phyloP scores from a whole-genome alignment of 1,140 invertebrate genomes.

The Polyergus mexicanus region DNA sequence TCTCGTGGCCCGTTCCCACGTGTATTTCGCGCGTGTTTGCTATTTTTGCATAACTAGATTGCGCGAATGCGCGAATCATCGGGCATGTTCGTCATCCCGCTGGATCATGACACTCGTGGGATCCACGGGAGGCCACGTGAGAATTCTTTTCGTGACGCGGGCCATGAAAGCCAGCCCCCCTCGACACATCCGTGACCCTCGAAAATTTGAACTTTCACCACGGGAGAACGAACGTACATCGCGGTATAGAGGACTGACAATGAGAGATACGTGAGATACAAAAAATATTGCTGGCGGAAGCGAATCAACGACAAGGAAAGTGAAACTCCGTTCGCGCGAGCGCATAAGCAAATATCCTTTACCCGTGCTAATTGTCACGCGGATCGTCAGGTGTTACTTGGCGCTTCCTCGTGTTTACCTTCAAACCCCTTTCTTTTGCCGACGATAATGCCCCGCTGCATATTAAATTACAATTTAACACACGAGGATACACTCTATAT shows the following conservation, averaged over 20 bases:
- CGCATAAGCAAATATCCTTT: not conserved
- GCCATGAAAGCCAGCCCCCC: not conserved
- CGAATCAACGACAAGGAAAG: conserved; percentile 80
- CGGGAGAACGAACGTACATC: conserved; percentile 38
- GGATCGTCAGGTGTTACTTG: conserved; percentile 55
- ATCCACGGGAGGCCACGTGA: conserved; percentile 20
- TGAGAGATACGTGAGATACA: conserved; percentile 62
- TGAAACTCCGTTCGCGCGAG: conserved; percentile 79
- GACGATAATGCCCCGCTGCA: not conserved
- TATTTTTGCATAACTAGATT: conserved; percentile 49
- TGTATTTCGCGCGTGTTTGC: conserved; percentile 35
- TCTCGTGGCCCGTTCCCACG: conserved; percentile 34
- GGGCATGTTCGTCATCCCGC: not conserved
- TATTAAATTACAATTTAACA: not conserved
- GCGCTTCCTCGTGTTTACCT: not conserved
- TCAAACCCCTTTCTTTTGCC: not conserved
- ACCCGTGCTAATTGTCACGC: conserved; percentile 64
- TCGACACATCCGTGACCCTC: conserved; percentile 51
- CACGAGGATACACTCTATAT: not conserved
- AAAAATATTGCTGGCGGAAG: conserved; percentile 76
- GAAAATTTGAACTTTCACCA: conserved; percentile 78
- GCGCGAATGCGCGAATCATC: not conserved
- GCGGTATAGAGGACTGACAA: conserved; percentile 25
- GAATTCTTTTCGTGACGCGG: conserved; percentile 46
- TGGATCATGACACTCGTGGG: not conserved